These are phyloP conservation scores for Agrochola lychnidis DNA, from an alignment of 2,888 invertebrate genomes.

Conservation along the genomic window DNA sequence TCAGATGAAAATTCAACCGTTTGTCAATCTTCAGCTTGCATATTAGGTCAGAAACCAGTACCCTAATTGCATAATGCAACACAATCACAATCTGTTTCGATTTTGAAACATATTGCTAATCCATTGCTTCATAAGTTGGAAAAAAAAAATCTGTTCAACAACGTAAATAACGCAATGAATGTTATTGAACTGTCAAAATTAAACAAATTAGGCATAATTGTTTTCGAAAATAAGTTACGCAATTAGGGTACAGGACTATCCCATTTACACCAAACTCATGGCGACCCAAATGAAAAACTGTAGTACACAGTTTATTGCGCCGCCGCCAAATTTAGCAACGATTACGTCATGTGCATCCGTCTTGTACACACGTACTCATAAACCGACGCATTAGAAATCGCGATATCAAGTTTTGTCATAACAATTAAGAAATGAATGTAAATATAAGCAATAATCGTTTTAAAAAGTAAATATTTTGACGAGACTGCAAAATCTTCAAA, in stretches of 20 bases:
- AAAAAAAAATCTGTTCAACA: no score
- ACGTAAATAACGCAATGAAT: no score
- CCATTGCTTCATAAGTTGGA: no score
- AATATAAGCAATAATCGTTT: neutral
- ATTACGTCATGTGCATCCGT: conserved; percentile 73
- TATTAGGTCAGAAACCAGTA: neutral
- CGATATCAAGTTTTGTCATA: conserved; percentile 35
- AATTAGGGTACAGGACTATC: no score
- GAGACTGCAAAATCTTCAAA: neutral
- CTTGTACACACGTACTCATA: conserved; percentile 64
- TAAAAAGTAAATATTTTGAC: neutral
- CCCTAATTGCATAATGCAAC: no score
- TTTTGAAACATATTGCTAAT: no score
- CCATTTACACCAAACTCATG: conserved; percentile 46
- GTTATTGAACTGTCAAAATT: no score
- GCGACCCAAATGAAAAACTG: conserved; percentile 72
- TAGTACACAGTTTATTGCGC: conserved; percentile 69
- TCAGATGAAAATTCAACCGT: neutral
- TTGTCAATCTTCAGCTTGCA: neutral
- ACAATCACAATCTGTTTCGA: no score
- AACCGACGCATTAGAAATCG: conserved; percentile 65
- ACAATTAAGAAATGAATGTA: conserved; percentile 36
- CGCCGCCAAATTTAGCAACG: conserved; percentile 78
- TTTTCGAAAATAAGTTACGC: no score
- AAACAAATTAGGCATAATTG: no score